Evolutionary conservation across 2,888 invertebrate species (phyloP), one percentile per base, ranked within the genome.

Genomic region (Macaria notata): DNA sequence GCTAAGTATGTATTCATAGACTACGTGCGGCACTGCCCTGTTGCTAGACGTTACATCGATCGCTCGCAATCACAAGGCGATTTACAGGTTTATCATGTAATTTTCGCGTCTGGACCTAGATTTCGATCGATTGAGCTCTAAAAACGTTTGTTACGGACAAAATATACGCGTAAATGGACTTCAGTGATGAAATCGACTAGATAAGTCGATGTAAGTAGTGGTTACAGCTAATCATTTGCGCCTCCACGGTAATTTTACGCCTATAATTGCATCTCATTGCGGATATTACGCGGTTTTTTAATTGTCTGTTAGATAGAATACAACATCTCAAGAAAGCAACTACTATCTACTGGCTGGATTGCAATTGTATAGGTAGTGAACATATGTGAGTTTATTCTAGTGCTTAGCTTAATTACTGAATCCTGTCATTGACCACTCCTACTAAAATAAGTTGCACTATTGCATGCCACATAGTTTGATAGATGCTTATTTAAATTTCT

Each of bases 21-120:
- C 46, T 70, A 75, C 63, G 64, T 76, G 75, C 68, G 66, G 73
- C 73, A 51, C 84, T 79, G 86, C 86, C 87, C 87, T 86, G 84
- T 86, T 84, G 81, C 86, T 83, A 84, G 71, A 73, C 66, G 75
- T 70, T 77, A 73, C 84, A 88, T 88, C 83, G 88, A 88, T 87
- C 84, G 73, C 72, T 71, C 63, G 69, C 61, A 70, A 41, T 71
- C 49, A 45, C 6, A 44, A 50, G 50, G 44, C 44, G 49, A 41
- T 49, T 49, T 69, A 66, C 65, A 58, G 64, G 61, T 56, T 70
- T 71, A 67, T 66, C 62, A 64, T 61, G 51, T 60, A 63, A 62
- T 61, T 66, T 69, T 67, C 54, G 57, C 53, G 56, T 46, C 8
- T 41, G 31, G 41, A 46, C 31, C 53, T n/a, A 9, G 9, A 36